phyloP scores from a whole-genome alignment of 1,140 invertebrate genomes.

The Himalopsyche phryganea region DNA sequence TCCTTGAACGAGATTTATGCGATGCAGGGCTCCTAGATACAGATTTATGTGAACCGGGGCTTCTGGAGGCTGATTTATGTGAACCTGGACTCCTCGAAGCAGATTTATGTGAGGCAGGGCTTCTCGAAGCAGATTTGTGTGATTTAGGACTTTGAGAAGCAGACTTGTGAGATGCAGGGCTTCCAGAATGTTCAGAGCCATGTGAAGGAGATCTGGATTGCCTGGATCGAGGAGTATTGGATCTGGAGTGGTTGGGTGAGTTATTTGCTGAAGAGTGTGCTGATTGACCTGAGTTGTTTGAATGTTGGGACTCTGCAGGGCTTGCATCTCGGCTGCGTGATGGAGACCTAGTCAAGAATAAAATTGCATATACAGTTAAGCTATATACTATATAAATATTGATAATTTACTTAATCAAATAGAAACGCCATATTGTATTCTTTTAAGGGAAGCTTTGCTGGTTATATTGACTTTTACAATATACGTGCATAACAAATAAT shows the following conservation, averaged over 20 bases:
- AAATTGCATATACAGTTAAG: too few species aligned
- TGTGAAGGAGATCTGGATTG: slow-evolving; percentile 33
- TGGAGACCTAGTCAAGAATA: slow-evolving; percentile 27
- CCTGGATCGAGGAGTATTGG: slow-evolving; percentile 45
- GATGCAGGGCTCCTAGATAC: slow-evolving; percentile 26
- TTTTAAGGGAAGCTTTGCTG: too few species aligned
- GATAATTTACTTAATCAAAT: too few species aligned
- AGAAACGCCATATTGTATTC: too few species aligned
- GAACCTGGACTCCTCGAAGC: slow-evolving; percentile 12
- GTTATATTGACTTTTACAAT: too few species aligned
- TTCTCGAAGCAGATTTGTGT: slow-evolving; percentile 26
- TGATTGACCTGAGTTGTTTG: slow-evolving; percentile 34
- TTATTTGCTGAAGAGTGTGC: slow-evolving; percentile 30
- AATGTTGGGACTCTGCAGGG: slow-evolving; percentile 41
- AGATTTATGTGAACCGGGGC: slow-evolving; percentile 40
- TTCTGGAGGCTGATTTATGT: slow-evolving; percentile 14
- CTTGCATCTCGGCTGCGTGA: slow-evolving; percentile 47
- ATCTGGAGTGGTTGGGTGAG: slow-evolving; percentile 44
- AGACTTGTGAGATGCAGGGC: slow-evolving; percentile 17
- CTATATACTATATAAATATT: too few species aligned
- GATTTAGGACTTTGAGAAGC: slow-evolving; percentile 37
- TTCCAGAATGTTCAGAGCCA: slow-evolving; percentile 27
- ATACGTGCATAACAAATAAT: too few species aligned
- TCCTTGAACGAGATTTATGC: slow-evolving; percentile 25
- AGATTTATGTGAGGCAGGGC: slow-evolving; percentile 20